Percentiles rank a stretch among this genome's conserved stretches.
Evolutionary conservation across 1,140 invertebrate species (phyloP).

Genomic region (Diprion similis): DNA sequence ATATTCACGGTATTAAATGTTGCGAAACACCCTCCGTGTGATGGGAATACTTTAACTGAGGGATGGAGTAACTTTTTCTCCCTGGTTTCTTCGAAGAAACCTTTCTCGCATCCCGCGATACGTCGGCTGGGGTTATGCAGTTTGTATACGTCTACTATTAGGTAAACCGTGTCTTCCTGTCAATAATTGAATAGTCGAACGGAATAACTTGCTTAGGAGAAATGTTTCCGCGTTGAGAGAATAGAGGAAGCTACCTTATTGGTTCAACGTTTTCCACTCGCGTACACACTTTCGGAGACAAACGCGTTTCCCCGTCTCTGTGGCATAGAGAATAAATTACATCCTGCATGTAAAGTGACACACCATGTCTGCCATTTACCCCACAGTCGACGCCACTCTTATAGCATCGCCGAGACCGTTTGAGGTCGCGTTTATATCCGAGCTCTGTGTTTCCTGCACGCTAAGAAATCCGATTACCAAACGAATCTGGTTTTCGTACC

Average conservation of each 20-base stretch:
- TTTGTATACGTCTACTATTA: too few relatives aligned
- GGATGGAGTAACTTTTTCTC: neutral
- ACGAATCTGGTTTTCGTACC: neutral
- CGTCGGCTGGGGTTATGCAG: too few relatives aligned
- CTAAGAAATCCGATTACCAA: neutral
- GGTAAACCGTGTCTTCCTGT: neutral
- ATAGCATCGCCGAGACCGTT: neutral
- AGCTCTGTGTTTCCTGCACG: neutral
- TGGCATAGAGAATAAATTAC: slow-evolving; percentile 5
- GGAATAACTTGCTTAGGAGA: neutral
- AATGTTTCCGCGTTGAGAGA: neutral
- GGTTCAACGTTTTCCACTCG: neutral
- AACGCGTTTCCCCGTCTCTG: neutral
- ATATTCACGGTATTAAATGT: neutral
- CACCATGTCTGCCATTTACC: neutral
- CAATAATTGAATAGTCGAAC: neutral
- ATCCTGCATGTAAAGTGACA: neutral
- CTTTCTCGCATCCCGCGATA: neutral
- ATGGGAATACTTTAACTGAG: neutral
- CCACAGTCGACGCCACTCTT: neutral
- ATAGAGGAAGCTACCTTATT: neutral
- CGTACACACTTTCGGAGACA: neutral
- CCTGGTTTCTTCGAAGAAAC: neutral
- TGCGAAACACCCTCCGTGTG: neutral
- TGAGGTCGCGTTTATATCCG: neutral